phyloP scores from a whole-genome alignment of 2,888 invertebrate species.

The Coenonympha glycerion region DNA sequence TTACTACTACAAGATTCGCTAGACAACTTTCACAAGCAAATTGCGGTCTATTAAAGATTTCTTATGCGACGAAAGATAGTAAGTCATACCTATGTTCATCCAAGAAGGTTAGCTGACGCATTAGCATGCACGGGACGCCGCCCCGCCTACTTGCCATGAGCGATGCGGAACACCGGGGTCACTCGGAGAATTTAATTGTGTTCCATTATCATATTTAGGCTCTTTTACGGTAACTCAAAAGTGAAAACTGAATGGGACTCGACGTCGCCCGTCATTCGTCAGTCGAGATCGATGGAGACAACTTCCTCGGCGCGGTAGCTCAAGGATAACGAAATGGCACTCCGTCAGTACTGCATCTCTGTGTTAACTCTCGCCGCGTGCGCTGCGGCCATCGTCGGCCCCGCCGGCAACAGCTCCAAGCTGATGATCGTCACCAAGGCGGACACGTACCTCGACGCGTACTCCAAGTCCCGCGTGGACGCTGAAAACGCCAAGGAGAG shows the following conservation, averaged over 20 bases:
- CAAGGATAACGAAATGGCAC: constrained; percentile 50
- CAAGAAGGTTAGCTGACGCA: constrained; percentile 48
- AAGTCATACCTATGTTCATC: constrained; percentile 56
- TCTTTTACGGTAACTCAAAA: constrained; percentile 75
- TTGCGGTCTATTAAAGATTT: constrained; percentile 58
- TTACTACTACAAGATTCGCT: constrained; percentile 37
- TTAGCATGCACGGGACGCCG: constrained; percentile 61
- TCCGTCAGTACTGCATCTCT: constrained; percentile 41
- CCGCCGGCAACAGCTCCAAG: constrained; percentile 52
- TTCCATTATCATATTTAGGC: constrained; percentile 76
- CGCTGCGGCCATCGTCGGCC: constrained; percentile 60
- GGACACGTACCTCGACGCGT: constrained; percentile 81
- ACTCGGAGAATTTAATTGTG: constrained; percentile 74
- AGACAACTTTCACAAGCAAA: constrained; percentile 64
- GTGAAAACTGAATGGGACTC: constrained; percentile 71
- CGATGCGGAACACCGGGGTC: constrained; percentile 70
- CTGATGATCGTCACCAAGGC: constrained; percentile 43
- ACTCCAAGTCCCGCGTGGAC: constrained; percentile 73
- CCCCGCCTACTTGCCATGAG: constrained; percentile 69
- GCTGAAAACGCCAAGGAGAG: constrained; percentile 66
- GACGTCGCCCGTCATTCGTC: constrained; percentile 64
- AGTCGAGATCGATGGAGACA: constrained; percentile 68
- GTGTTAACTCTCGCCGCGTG: constrained; percentile 48
- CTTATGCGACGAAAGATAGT: constrained; percentile 56
- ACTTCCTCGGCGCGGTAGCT: constrained; percentile 54